These are phyloP conservation scores for Albula glossodonta DNA, from an alignment of 2,113 vertebrate genomes.

Conservation along the genomic window DNA sequence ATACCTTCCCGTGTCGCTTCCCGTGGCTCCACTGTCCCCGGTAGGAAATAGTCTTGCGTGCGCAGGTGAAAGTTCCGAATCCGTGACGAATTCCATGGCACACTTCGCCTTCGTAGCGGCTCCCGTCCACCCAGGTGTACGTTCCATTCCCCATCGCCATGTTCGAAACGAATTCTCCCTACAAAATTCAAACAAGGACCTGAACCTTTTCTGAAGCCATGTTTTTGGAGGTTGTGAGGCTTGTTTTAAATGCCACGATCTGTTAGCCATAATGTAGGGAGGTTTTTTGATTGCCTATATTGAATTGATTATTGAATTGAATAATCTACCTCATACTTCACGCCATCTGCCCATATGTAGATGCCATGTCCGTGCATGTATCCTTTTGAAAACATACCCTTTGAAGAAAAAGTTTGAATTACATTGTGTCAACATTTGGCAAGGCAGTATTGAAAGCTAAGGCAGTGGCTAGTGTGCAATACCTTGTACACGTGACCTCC, in stretches of 20 bases:
- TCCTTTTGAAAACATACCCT: constrained; percentile 88
- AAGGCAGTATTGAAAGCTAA: not conserved
- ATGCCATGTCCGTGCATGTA: constrained; percentile 82
- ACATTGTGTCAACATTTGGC: not conserved
- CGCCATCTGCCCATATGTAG: constrained; percentile 75
- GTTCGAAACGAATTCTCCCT: constrained; percentile 86
- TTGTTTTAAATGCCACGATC: not conserved
- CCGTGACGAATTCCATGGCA: constrained; percentile 75
- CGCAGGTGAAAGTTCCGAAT: constrained; percentile 73
- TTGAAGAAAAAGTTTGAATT: constrained; percentile 32
- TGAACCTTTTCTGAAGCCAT: not conserved
- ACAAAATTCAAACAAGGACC: constrained; percentile 14
- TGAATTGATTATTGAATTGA: no score
- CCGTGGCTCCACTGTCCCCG: constrained; percentile 81
- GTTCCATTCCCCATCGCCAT: constrained; percentile 68
- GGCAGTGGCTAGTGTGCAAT: not conserved
- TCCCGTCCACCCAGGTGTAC: constrained; percentile 83
- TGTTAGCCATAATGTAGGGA: not conserved
- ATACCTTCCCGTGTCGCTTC: constrained; percentile 85
- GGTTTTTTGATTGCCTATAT: not conserved
- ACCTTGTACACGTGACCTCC: constrained; percentile 81
- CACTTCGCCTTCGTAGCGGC: constrained; percentile 79
- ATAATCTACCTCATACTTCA: constrained; percentile 82
- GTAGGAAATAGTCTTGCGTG: constrained; percentile 65
- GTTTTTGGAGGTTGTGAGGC: not conserved